phyloP scores from a whole-genome alignment of 2,113 vertebrate species.

The Otolemur garnettii region DNA sequence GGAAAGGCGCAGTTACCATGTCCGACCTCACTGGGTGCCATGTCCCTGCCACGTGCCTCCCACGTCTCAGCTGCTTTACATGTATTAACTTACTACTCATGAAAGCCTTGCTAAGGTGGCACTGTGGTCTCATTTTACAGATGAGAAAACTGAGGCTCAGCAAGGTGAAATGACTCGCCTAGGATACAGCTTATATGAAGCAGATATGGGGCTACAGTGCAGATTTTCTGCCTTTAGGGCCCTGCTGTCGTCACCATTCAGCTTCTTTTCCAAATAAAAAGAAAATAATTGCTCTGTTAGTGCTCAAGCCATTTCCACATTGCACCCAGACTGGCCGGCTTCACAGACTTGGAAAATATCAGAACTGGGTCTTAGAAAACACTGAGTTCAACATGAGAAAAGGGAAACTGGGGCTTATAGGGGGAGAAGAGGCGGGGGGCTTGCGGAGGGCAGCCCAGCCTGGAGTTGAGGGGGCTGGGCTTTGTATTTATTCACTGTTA shows the following conservation, averaged over 20 bases:
- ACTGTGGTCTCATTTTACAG: not conserved
- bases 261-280: constrained; percentile 19
- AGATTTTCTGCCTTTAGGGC: not conserved
- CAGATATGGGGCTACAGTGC: not conserved
- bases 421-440: fast-evolving
- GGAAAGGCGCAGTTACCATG: not conserved
- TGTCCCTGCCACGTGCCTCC: fast-evolving
- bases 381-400: not conserved
- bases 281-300: not conserved
- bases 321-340: not conserved
- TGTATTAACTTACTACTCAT: not conserved
- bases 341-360: not conserved
- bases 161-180: not conserved
- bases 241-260: not conserved
- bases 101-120: not conserved
- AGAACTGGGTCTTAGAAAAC: not conserved
- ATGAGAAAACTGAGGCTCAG: not conserved
- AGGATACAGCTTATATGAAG: not conserved
- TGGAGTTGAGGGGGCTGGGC: not conserved
- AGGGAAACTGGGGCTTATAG: not conserved
- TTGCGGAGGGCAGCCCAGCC: not conserved
- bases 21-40: not conserved
- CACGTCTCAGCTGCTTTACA: not conserved
- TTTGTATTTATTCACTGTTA: not conserved
- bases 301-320: not conserved